phyloP scores from a whole-genome alignment of 2,888 invertebrate genomes.

The Eristalinus aeneus region DNA sequence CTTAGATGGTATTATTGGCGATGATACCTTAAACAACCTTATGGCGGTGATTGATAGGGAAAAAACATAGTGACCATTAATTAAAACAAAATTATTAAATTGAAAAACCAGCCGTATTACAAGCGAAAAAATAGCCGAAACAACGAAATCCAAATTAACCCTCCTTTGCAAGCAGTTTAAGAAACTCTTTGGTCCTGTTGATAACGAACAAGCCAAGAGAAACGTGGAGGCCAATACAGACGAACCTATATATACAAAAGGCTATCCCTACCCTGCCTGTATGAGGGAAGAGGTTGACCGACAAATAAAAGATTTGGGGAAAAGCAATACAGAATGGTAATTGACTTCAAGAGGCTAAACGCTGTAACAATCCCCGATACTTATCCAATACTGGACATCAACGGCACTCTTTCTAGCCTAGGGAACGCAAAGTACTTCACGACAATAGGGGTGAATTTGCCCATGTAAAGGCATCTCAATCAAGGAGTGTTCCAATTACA shows the following conservation, averaged over 20 bases:
- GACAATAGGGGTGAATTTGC: conserved; percentile 23
- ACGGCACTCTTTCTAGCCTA: no score
- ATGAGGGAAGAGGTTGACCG: conserved; percentile 75
- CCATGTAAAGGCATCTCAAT: no score
- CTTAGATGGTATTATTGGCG: conserved; percentile 46
- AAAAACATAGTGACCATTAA: conserved; percentile 41
- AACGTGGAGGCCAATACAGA: conserved; percentile 73
- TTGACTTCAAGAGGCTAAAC: conserved; percentile 69
- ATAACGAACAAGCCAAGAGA: neutral
- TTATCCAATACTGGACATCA: conserved; percentile 15
- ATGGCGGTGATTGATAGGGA: conserved; percentile 61
- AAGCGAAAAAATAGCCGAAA: no score
- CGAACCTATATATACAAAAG: conserved; percentile 74
- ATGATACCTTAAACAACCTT: conserved; percentile 52
- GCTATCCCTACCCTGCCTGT: conserved; percentile 77
- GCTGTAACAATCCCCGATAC: conserved; percentile 61
- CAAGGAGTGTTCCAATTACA: no score
- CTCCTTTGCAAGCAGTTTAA: no score
- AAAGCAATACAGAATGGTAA: conserved; percentile 70
- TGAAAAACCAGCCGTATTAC: neutral
- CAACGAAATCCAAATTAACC: no score
- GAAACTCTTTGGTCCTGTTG: no score
- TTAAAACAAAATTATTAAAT: conserved; percentile 1
- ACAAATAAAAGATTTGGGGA: conserved; percentile 74
- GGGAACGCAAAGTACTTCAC: no score